Base-by-base conservation (phyloP, 2,113 vertebrate species). In the Sisor rabdophorus region DNA sequence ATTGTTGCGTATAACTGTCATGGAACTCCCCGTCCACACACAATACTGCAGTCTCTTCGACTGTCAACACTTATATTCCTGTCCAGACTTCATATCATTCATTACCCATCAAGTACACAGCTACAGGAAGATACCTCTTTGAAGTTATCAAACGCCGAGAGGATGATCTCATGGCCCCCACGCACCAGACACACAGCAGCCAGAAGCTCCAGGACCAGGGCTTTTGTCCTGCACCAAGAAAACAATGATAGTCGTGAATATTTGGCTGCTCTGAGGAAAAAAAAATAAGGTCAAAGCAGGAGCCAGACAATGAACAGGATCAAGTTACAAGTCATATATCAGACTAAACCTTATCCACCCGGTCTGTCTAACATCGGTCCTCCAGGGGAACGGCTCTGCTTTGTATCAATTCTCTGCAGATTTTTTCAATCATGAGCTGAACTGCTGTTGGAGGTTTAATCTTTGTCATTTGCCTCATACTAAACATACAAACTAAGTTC, bases 81-180 rank as follows among this genome's bases (percentile, higher is more conserved):
- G 32, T 24, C 61, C 60, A 60, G n/a, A 63, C 78, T 68, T 76
- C 36, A 40, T 36, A 75, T 28, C 15, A 72, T 17, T 59, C 61
- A 50, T 11, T 19, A 11, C 32, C 28, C 11, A 5, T 10, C 40
- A 44, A 16, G 76, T 73, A 22, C 15, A 32, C 22, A 17, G 59
- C 68, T 79, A 40, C 12, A 40, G 69, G 54, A 69, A 63, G 48
- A 76, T 82, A 98, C 96, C 97, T 98, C 96, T 93, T 99, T 99
- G 91, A 98, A 99, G 91, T 98, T 96, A 91, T 99, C 96, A 55
- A 99, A 99, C 17, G 96, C 97, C 0, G 96, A 94, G 0, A 99
- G 94, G 88, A 98, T 99, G 87, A 99, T 99, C 89, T 99, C 97
- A 0, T 99, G 97, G 61, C 97, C 97, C 2, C 97, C 97, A 79